These are phyloP conservation scores for Drosophila nasuta DNA, from an alignment of 1,140 invertebrate genomes.

Conservation along the genomic window DNA sequence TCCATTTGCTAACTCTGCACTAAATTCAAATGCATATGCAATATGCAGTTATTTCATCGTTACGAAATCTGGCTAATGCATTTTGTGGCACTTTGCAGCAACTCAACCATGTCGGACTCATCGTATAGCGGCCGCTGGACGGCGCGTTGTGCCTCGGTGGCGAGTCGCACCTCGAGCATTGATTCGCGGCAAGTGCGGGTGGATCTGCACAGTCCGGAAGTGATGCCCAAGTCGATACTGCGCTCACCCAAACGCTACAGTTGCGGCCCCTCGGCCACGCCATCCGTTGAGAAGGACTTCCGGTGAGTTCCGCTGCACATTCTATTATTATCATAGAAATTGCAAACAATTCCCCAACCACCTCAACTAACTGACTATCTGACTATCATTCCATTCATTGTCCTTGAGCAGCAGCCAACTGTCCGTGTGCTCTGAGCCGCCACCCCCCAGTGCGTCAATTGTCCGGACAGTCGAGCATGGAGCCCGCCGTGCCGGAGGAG, in stretches of 20 bases:
- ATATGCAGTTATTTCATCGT: not conserved
- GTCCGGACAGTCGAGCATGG: constrained; percentile 83
- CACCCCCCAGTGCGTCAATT: constrained; percentile 77
- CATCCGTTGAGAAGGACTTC: constrained; percentile 82
- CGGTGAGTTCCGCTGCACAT: constrained; percentile 49
- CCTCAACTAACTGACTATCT: not conserved
- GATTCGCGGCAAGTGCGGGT: constrained; percentile 80
- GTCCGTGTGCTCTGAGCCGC: constrained; percentile 83
- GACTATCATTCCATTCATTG: constrained; percentile 20
- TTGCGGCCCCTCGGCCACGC: constrained; percentile 78
- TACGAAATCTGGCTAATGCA: not conserved
- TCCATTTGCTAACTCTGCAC: not conserved
- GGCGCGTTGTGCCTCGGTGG: constrained; percentile 73
- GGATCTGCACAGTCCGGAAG: constrained; percentile 81
- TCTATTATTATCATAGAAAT: constrained; percentile 5
- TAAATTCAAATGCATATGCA: not conserved
- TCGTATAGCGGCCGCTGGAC: constrained; percentile 84
- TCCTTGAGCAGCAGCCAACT: constrained; percentile 62
- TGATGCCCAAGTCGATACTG: constrained; percentile 75
- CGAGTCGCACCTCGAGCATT: constrained; percentile 82
- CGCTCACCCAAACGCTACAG: constrained; percentile 78
- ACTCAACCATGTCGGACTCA: constrained; percentile 83
- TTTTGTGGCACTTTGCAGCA: constrained; percentile 45
- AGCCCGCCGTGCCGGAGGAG: constrained; percentile 81
- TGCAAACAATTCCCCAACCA: not conserved